A percentile compares a stretch with the other conserved stretches of the same genome.
Evolutionary conservation across 1,140 invertebrate species (phyloP).

Genomic region (Capitella teleta): DNA sequence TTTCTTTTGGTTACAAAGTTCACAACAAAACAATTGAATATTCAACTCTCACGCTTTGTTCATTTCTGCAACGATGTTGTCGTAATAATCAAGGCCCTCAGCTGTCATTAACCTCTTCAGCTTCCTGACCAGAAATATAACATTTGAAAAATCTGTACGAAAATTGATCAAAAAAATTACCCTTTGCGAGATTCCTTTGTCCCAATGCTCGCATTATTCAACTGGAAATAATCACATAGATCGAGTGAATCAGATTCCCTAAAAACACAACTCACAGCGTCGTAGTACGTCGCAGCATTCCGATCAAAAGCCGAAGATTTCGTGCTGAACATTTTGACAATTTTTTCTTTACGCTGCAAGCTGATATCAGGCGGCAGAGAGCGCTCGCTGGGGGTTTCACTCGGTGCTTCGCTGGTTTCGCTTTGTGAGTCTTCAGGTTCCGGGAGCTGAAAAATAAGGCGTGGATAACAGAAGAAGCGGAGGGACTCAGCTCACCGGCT

Average conservation of each 20-base stretch:
- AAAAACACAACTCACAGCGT: slow-evolving; percentile 5
- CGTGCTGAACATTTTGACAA: no score
- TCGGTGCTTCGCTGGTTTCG: no score
- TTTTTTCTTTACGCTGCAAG: no score
- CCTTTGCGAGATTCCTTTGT: neutral
- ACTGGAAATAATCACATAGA: neutral
- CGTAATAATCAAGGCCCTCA: neutral
- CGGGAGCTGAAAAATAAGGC: slow-evolving; percentile 46
- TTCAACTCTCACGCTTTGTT: neutral
- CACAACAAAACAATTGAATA: neutral
- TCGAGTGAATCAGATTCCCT: neutral
- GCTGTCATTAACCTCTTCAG: neutral
- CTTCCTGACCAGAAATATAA: neutral
- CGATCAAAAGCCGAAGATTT: no score
- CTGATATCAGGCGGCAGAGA: no score
- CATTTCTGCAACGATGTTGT: neutral
- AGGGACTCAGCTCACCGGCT: slow-evolving; percentile 41
- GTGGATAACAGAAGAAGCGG: slow-evolving; percentile 56
- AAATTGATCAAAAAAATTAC: neutral
- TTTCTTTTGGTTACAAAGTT: no score
- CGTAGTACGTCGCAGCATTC: slow-evolving; percentile 7
- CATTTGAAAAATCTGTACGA: neutral
- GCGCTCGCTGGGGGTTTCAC: no score
- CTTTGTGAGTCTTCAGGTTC: neutral
- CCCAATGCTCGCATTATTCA: neutral